Percentiles rank a stretch among this genome's conserved stretches.
Evolutionary conservation across 2,113 vertebrate species (phyloP).

Genomic region (Sinocyclocheilus grahami): DNA sequence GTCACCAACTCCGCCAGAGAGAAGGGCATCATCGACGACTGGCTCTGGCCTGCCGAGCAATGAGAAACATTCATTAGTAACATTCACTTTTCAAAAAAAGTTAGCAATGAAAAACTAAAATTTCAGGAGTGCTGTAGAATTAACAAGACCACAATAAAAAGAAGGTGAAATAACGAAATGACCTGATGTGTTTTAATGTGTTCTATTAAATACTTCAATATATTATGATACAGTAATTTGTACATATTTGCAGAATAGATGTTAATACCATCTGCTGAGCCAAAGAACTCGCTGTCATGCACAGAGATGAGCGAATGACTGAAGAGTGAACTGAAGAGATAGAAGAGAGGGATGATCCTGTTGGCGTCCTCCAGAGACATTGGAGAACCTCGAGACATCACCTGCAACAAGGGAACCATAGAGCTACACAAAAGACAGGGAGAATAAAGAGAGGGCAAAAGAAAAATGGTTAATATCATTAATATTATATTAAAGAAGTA

Average conservation of each 20-base stretch:
- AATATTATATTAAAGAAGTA: background rate
- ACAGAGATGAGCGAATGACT: slow-evolving; percentile 97
- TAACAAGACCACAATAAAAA: background rate
- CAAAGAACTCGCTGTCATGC: slow-evolving; percentile 98
- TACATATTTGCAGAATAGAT: background rate
- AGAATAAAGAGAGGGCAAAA: background rate
- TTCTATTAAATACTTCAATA: background rate
- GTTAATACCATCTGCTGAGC: slow-evolving; percentile 86
- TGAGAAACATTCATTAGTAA: background rate
- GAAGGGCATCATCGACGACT: slow-evolving; percentile 97
- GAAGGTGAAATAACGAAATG: background rate
- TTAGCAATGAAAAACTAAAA: background rate
- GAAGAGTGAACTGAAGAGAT: slow-evolving; percentile 98
- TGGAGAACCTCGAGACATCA: slow-evolving; percentile 94
- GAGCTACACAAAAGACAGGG: slow-evolving; percentile 77
- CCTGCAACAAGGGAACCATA: slow-evolving; percentile 90
- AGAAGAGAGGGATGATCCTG: slow-evolving; percentile 96
- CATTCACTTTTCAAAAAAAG: background rate
- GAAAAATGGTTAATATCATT: background rate
- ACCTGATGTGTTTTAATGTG: background rate
- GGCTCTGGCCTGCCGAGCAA: slow-evolving; percentile 79
- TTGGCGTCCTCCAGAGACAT: slow-evolving; percentile 95
- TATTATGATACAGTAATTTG: background rate
- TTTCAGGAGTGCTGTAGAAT: background rate
- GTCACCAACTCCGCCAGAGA: slow-evolving; percentile 87